These are phyloP conservation scores for Pristiophorus japonicus DNA, from an alignment of 2,113 vertebrate species.

Conservation along the genomic window DNA sequence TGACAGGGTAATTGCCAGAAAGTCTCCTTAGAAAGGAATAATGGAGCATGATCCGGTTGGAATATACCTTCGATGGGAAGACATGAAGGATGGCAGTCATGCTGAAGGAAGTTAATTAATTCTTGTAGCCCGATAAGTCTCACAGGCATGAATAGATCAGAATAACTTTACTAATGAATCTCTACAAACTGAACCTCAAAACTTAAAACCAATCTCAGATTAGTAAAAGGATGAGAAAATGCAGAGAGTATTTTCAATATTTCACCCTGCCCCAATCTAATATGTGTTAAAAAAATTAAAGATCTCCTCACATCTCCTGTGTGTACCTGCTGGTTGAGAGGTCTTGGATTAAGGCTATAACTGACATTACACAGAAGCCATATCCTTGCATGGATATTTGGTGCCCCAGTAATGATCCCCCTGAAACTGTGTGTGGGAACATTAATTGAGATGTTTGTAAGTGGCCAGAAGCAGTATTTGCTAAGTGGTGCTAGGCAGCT, in stretches of 20 bases:
- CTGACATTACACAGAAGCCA: not conserved
- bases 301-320: not conserved
- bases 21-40: not conserved
- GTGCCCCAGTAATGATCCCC: not conserved
- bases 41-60: not conserved
- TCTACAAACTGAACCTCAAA: not conserved
- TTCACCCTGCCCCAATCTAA: not conserved
- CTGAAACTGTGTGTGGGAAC: not conserved
- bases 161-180: no score
- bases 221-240: not conserved
- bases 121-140: not conserved
- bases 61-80: not conserved
- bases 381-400: not conserved
- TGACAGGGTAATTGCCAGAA: constrained; percentile 6
- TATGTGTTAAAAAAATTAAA: not conserved
- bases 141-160: not conserved
- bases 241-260: not conserved
- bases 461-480: not conserved
- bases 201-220: not conserved
- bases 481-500: not conserved
- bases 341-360: not conserved
- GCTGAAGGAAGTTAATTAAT: not conserved
- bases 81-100: not conserved
- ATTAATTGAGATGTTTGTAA: not conserved
- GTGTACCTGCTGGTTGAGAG: not conserved